phyloP scores from a whole-genome alignment of 1,140 invertebrate species.

The Lepidurus couesii region DNA sequence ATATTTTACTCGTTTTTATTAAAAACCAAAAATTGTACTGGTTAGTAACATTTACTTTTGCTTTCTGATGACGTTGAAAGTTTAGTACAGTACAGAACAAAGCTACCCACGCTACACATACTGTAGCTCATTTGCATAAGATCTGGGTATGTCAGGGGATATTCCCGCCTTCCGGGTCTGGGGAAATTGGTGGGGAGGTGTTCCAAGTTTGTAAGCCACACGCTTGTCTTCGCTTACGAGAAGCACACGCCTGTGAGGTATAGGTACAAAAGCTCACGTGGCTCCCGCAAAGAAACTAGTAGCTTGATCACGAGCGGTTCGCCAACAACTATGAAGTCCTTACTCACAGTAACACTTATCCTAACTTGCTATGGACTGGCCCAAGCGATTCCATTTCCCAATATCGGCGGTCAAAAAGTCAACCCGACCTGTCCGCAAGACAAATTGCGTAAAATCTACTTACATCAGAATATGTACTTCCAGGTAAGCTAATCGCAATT shows the following conservation, averaged over 20 bases:
- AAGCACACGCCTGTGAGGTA: background rate
- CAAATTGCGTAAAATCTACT: conserved; percentile 20
- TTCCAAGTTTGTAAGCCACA: background rate
- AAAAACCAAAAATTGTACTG: too few species aligned
- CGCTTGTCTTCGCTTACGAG: background rate
- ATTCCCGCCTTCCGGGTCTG: too few species aligned
- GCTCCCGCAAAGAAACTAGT: background rate
- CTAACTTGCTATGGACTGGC: conserved; percentile 12
- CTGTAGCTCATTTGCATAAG: too few species aligned
- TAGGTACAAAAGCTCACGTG: conserved; percentile 3
- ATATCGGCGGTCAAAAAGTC: background rate
- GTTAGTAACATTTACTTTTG: too few species aligned
- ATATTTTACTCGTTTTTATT: background rate
- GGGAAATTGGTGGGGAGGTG: background rate
- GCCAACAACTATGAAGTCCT: background rate
- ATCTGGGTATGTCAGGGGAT: too few species aligned
- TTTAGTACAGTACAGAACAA: too few species aligned
- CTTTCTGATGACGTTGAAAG: too few species aligned
- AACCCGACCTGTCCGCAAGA: background rate
- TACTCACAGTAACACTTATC: background rate
- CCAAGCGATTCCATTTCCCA: background rate
- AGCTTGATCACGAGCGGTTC: background rate
- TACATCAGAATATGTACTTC: conserved; percentile 24
- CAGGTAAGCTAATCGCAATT: background rate
- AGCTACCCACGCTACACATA: too few species aligned